Evolutionary conservation across 2,888 invertebrate species (phyloP).

Genomic region (Brachynemurus nebulosus): DNA sequence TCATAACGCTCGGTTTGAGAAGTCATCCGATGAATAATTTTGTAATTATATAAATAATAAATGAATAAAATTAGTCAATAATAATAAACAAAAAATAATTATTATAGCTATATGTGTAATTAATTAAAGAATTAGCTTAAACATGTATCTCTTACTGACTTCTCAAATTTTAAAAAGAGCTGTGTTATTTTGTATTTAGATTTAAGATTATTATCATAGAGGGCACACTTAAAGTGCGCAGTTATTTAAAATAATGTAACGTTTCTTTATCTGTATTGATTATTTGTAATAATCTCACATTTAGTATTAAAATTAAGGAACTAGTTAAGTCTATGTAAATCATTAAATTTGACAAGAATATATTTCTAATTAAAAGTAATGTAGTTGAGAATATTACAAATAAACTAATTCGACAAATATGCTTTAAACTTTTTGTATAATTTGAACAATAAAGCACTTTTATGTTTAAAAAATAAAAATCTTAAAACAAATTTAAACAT

Average conservation of each 20-base stretch:
- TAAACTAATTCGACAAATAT: not conserved
- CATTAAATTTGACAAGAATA: too few relatives aligned
- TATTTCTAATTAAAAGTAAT: too few relatives aligned
- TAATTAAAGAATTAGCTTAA: not conserved
- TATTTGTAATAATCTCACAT: too few relatives aligned
- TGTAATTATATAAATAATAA: not conserved
- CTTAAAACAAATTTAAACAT: not conserved
- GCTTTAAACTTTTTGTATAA: not conserved
- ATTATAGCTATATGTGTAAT: too few relatives aligned
- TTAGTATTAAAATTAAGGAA: too few relatives aligned
- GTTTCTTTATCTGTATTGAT: too few relatives aligned
- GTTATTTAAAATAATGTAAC: too few relatives aligned
- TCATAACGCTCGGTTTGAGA: not conserved
- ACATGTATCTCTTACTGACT: too few relatives aligned
- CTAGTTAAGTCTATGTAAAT: too few relatives aligned
- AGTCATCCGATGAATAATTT: not conserved
- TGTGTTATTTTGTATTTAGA: not conserved
- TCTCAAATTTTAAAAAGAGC: slow-evolving; percentile 1
- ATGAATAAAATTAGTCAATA: too few relatives aligned
- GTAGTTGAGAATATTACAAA: not conserved
- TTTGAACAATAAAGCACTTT: slow-evolving; percentile 2
- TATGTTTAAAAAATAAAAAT: not conserved
- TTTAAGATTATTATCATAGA: not conserved
- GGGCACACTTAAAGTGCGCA: too few relatives aligned
- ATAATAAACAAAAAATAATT: too few relatives aligned